Base-by-base conservation (phyloP, 2,113 vertebrate species). In the Forbesichthys agassizii region DNA sequence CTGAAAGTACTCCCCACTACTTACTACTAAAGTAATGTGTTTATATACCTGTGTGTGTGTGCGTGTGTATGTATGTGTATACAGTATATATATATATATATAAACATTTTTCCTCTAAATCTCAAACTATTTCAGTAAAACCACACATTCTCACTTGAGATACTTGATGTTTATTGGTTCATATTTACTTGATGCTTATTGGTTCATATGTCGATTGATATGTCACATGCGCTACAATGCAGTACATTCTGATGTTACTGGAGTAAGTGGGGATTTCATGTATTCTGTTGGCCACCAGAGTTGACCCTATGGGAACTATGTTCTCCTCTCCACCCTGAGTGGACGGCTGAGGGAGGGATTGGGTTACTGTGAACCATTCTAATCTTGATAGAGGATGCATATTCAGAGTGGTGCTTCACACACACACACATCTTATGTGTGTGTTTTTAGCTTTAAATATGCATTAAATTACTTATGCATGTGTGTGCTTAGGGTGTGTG, bases 211-310 rank as follows among this genome's bases (percentile, higher is more conserved):
- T 16, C 1, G 13, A 55, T 52, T 71, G 64, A 67, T 48, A 49
- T 33, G 8, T 77, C 47, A 33, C 46, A 10, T 8, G 9, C 13
- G 18, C 54, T 80, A 13, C 42, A 27, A 72, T 64, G 27, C 27
- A 27, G 27, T 27, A 47, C 74, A 78, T 78, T 82, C 74, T 73
- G 13, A 69, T 14, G 64, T 48, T 61, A 78, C 78, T 81, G 78
- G 71, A 71, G 73, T 61, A 63, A 68, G 46, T 66, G 8, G 65
- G 63, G 71, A 66, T 66, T 76, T 71, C 33, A 75, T 75, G 69
- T 78, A 75, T 78, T 61, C 77, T 69, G 64, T 57, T 58, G 78
- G 60, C 69, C 71, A 71, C 76, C 66, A 33, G 10, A 63, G 77
- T 11, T 9, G 60, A 77, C 65, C 33, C 27, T 13, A 33, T 64